phyloP scores from a whole-genome alignment of 2,113 vertebrate species.

The Nesoenas mayeri region DNA sequence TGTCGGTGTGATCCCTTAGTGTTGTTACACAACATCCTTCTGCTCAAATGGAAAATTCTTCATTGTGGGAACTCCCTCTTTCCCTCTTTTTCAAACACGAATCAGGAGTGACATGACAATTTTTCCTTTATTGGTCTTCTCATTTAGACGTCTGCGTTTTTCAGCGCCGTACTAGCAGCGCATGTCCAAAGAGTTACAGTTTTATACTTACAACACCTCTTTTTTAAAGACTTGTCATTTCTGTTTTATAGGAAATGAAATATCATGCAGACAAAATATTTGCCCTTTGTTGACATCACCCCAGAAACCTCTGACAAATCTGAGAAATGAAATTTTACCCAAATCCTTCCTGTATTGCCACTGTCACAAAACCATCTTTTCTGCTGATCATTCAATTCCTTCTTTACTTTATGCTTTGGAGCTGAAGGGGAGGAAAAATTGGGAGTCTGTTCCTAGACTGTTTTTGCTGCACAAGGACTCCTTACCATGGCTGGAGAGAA shows the following conservation, averaged over 20 bases:
- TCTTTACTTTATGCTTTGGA: neutral
- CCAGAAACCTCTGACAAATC: neutral
- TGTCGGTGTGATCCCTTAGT: neutral
- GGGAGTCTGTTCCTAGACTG: neutral
- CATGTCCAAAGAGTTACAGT: neutral
- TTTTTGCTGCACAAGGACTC: neutral
- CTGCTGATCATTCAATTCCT: neutral
- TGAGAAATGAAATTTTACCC: neutral
- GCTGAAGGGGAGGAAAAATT: neutral
- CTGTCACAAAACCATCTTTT: neutral
- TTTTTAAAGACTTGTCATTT: neutral
- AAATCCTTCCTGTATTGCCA: neutral
- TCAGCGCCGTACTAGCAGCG: neutral
- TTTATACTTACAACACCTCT: neutral
- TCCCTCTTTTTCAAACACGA: neutral
- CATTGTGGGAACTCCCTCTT: neutral
- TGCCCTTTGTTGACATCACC: neutral
- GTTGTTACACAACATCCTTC: neutral
- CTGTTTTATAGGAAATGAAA: neutral
- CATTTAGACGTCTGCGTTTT: neutral
- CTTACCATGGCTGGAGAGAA: rapidly evolving
- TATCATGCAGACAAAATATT: neutral
- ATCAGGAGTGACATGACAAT: neutral
- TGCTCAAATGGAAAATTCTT: neutral
- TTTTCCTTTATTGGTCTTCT: neutral